Base-by-base conservation (phyloP, 2,113 vertebrate genomes). In the Turnix velox region DNA sequence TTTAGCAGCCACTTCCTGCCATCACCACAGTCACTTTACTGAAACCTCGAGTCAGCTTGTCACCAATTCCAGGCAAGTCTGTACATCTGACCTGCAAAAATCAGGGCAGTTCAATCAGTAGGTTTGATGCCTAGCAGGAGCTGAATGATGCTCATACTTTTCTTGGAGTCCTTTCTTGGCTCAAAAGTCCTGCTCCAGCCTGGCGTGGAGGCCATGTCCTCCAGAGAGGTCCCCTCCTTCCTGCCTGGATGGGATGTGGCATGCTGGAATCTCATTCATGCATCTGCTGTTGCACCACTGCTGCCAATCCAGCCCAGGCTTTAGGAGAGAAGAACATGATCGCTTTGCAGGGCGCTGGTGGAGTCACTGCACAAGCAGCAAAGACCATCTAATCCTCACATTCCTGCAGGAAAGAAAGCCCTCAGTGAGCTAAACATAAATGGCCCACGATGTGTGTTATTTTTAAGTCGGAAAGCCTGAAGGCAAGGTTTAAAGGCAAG, bases 321-420 rank as follows among this genome's bases (percentile, higher is more conserved):
- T 95, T 94, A 82, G 92, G 43, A 84, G 65, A 58, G 18, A 42
- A 93, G 85, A 96, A 96, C 73, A 75, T 95, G 94, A 96, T 96
- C 93, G 1, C 83, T 85, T 72, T 0, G 0, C 3, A 15, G 81
- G 42, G 68, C 0, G 0, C 86, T 74, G 84, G 52, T 90, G 89
- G 81, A 93, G 69, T 62, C 74, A 86, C 67, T 0, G 25, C 75
- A 67, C 79, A 73, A 78, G 61, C 14, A 0, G 62, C 90, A 84
- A 65, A 93, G 81, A 83, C 87, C 87, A 81, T 63, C 74, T 95
- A 95, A 96, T 96, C 96, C 95, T 95, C 15, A 3, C 96, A 95
- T 97, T 96, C 95, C 95, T 90, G 61, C 75, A 84, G 79, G 75
- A 83, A 83, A 95, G 87, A 77, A 95, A 96, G 72, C 18, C 39